Evolutionary conservation across 92 coral and sea anemone genomes (phyloP).

Genomic region (Blastomussa wellsi): DNA sequence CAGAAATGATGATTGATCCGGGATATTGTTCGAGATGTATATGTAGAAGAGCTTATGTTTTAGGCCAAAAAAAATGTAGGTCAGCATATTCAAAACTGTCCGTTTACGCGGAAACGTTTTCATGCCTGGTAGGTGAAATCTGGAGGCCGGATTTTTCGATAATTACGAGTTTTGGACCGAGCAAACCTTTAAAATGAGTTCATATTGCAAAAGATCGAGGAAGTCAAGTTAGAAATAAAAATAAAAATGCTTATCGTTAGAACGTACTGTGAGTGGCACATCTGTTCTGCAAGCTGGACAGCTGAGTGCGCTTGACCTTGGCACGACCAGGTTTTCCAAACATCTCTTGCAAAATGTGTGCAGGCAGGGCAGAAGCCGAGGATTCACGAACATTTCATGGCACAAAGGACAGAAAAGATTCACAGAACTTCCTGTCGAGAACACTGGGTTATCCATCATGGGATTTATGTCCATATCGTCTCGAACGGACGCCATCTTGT

Average conservation of each 20-base stretch:
- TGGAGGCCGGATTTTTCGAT: background rate
- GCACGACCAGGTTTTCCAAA: conserved; percentile 91
- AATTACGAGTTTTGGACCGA: background rate
- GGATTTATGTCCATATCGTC: conserved; percentile 86
- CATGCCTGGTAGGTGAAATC: background rate
- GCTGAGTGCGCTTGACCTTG: conserved; percentile 79
- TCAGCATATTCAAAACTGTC: background rate
- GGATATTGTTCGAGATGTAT: background rate
- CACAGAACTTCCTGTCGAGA: conserved; percentile 76
- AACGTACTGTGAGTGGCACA: conserved; percentile 74
- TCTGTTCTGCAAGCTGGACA: conserved; percentile 95
- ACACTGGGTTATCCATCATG: conserved; percentile 59
- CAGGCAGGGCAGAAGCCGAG: conserved; percentile 93
- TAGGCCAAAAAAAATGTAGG: background rate
- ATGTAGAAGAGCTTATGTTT: background rate
- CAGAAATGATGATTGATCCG: no score
- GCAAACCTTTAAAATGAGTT: background rate
- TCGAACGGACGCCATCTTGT: conserved; percentile 87
- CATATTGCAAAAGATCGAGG: background rate
- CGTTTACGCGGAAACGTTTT: background rate
- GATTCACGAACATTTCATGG: conserved; percentile 83
- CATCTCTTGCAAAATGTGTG: conserved; percentile 97
- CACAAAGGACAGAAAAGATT: conserved; percentile 86
- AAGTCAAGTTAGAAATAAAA: background rate
- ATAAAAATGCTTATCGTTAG: background rate